Evolutionary conservation across 2,888 invertebrate genomes (phyloP).

Genomic region (Chaetoderma sp.): DNA sequence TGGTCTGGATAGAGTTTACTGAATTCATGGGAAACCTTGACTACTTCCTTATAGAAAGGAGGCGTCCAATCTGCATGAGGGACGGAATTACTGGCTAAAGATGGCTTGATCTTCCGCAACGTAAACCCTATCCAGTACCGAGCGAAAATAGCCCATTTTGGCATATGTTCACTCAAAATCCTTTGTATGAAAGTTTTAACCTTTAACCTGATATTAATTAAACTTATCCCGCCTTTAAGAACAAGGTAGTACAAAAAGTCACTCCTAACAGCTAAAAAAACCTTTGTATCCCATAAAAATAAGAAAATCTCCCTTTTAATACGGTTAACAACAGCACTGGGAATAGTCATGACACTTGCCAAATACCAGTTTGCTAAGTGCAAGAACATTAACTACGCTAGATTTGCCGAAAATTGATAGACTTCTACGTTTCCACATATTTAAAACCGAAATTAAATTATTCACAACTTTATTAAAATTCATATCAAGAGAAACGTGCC

Average conservation of each 20-base stretch:
- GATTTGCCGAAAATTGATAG: slow-evolving; percentile 1
- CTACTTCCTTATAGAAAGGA: background rate
- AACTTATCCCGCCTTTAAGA: background rate
- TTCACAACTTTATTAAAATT: background rate
- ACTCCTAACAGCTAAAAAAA: background rate
- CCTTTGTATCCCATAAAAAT: background rate
- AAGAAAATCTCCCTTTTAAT: background rate
- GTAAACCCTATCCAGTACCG: background rate
- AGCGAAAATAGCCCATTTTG: background rate
- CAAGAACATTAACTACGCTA: background rate
- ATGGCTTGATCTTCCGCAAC: background rate
- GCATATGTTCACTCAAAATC: background rate
- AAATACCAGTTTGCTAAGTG: background rate
- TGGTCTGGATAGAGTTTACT: background rate
- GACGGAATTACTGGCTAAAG: background rate
- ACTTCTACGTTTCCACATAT: background rate
- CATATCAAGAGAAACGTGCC: background rate
- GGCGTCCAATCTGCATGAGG: background rate
- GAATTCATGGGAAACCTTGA: background rate
- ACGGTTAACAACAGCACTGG: background rate
- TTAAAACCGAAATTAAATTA: background rate
- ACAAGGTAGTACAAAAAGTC: background rate
- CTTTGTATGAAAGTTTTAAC: background rate
- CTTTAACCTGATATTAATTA: background rate
- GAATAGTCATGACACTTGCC: background rate